Evolutionary conservation across 2,888 invertebrate genomes (phyloP), one percentile per base, ranked within the genome.

Genomic region (Neoitamus cyanurus): DNA sequence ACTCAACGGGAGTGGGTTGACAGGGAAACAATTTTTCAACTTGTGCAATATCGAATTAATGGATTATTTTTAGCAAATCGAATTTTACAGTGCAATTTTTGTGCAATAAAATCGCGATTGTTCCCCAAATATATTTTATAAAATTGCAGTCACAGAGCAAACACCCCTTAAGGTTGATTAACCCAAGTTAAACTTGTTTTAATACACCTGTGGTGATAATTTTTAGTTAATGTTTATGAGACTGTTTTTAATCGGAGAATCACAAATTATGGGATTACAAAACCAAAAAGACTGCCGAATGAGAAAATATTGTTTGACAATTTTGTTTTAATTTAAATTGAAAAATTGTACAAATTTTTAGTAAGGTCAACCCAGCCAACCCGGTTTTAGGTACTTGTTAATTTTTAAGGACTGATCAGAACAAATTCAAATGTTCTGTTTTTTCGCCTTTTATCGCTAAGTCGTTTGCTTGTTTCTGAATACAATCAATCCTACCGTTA

Each of bases 381-480:
- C 30, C 20, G 31, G 31, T 46, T 78, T 78, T 34, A 42, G 75
- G 75, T 42, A 36, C 42, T 75, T 75, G 75, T 75, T 75, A 31
- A 70, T n/a, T 37, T 37, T 25, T 75, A 75, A 42, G 37, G 42
- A 75, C 75, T 75, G 37, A 75, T 42, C 20, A 20, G 20, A 75
- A 15, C 13, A 75, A 36, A 78, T 11, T 30, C 28, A 30, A 48
- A 78, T 78, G 78, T 30, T 48, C 48, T 48, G 58, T 34, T 48
- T 13, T 31, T 46, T 31, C 48, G 28, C 31, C 48, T 77, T 36
- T 78, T 46, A 31, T 31, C n/a, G 28, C 31, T 78, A 78, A 78
- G 48, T 78, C 48, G 46, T 75, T 46, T 58, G 58, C 31, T 48
- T 78, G 78, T 78, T 78, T 48, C 30, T 78, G 58, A 78, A 78